Conservation (phyloP, 2,797 vertebrate genomes). For the Sciurus vulgaris region DNA sequence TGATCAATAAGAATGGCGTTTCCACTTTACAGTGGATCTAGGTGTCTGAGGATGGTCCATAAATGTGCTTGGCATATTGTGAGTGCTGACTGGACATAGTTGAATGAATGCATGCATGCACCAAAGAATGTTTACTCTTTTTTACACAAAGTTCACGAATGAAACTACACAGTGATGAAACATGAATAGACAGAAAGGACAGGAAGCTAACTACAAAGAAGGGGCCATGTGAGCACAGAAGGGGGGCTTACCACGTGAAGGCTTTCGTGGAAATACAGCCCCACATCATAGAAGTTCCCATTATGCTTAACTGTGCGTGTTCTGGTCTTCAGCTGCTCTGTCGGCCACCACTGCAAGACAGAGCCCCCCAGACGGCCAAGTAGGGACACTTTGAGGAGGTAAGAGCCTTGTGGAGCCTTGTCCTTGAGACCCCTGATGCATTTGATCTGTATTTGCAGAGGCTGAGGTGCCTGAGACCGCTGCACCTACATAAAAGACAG, state of each 20-base stretch:
- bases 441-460: slow-evolving; percentile 90
- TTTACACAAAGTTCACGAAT: not conserved
- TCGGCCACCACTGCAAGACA: slow-evolving; percentile 83
- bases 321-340: slow-evolving; percentile 84
- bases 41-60: not conserved
- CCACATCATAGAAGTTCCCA: slow-evolving; percentile 91
- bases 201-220: not conserved
- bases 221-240: not conserved
- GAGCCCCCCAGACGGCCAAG: slow-evolving; percentile 89
- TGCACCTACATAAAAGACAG: slow-evolving; percentile 86
- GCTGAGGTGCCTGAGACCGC: slow-evolving; percentile 83
- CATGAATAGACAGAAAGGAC: not conserved
- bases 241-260: slow-evolving; percentile 91
- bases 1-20: not conserved
- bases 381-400: slow-evolving; percentile 91
- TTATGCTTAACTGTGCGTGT: slow-evolving; percentile 88
- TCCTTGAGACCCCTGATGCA: slow-evolving; percentile 93
- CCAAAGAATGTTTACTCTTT: not conserved
- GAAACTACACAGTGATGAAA: not conserved
- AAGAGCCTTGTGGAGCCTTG: slow-evolving; percentile 93
- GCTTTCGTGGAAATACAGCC: slow-evolving; percentile 92
- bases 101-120: not conserved
- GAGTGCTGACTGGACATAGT: not conserved
- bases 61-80: no score
- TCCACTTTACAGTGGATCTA: not conserved